Conservation (phyloP, 2,888 invertebrate genomes). For the Cremastinae sp. region DNA sequence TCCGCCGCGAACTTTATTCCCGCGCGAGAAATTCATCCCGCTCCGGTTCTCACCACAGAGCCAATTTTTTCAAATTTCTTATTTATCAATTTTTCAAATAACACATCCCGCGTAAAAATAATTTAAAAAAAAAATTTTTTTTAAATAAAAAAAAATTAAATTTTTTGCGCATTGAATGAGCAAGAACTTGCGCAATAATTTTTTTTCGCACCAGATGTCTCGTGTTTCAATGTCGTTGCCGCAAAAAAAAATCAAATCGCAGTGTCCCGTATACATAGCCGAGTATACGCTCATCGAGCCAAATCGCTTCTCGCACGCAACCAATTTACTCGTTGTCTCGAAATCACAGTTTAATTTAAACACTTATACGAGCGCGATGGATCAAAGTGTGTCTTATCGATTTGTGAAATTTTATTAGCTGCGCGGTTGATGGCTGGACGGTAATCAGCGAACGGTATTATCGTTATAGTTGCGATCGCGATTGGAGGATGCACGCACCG, state of each 20-base stretch:
- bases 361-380: constrained; percentile 22
- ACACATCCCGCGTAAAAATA: too few species aligned
- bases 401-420: constrained; percentile 52
- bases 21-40: background rate
- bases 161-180: too few species aligned
- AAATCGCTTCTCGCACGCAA: constrained; percentile 56
- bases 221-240: constrained; percentile 40
- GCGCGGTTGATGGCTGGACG: constrained; percentile 7
- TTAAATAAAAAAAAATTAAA: too few species aligned
- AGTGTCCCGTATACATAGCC: constrained; percentile 9
- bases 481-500: constrained; percentile 27
- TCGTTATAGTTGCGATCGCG: constrained; percentile 32
- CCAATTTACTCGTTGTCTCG: constrained; percentile 49
- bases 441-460: constrained; percentile 47
- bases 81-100: too few species aligned
- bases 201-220: constrained; percentile 23
- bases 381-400: constrained; percentile 45
- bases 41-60: background rate
- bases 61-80: background rate
- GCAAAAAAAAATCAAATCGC: constrained; percentile 4
- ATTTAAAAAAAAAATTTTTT: too few species aligned
- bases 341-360: constrained; percentile 48
- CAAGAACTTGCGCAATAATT: too few species aligned
- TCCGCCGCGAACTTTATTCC: too few species aligned
- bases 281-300: constrained; percentile 1